These are phyloP conservation scores for Pollimyrus isidori DNA, from an alignment of 2,113 vertebrate genomes.

Conservation along the genomic window DNA sequence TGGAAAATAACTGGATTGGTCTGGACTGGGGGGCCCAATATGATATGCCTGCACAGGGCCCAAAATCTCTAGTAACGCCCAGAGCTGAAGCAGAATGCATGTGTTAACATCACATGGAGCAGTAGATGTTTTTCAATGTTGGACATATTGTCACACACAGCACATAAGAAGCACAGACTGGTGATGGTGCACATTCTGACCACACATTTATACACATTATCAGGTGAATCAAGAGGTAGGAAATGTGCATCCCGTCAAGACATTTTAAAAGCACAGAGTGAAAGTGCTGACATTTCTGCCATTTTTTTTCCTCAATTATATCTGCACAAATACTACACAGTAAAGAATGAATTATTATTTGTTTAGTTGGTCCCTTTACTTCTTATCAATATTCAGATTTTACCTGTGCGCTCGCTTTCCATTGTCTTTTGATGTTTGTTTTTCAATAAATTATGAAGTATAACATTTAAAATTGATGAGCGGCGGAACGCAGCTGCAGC, in stretches of 20 bases:
- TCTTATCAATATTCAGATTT: slow-evolving; percentile 3
- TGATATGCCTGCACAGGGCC: too few species aligned
- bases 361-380: neutral
- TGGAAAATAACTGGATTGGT: too few species aligned
- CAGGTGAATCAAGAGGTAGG: neutral
- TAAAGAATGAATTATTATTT: neutral
- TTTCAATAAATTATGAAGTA: neutral
- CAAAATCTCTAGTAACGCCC: neutral
- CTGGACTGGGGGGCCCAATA: too few species aligned
- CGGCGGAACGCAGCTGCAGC: neutral
- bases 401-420: neutral
- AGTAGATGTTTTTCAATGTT: neutral
- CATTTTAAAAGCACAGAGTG: neutral
- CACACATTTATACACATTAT: neutral
- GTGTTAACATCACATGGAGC: neutral
- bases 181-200: neutral
- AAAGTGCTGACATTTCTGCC: neutral
- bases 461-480: slow-evolving; percentile 14
- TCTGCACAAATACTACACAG: neutral
- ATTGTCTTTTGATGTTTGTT: slow-evolving; percentile 3
- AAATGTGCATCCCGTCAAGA: neutral
- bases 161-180: neutral
- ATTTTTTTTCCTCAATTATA: neutral
- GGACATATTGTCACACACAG: neutral
- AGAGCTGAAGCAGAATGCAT: neutral